Evolutionary conservation across 2,113 vertebrate genomes (phyloP).

Genomic region (Sinocyclocheilus maitianheensis): DNA sequence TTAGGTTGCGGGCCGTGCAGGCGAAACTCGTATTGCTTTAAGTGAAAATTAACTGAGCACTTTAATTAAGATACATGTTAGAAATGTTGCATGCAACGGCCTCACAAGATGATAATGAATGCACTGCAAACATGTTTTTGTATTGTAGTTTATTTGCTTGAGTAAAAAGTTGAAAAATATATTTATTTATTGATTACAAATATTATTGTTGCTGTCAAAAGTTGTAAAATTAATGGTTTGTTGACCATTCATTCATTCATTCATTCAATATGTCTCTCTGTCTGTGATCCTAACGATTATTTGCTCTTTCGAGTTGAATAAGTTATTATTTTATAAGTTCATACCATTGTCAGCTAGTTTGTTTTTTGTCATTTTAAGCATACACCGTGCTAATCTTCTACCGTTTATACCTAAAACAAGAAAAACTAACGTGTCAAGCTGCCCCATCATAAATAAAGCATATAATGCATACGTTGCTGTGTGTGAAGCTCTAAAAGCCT

Average conservation of each 20-base stretch:
- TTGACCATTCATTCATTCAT: no score
- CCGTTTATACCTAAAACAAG: neutral
- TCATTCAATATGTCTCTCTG: no score
- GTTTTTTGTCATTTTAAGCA: no score
- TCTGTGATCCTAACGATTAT: no score
- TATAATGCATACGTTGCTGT: neutral
- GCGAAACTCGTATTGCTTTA: neutral
- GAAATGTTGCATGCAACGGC: neutral
- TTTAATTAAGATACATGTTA: slow-evolving; percentile 7
- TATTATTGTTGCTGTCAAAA: no score
- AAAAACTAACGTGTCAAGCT: neutral
- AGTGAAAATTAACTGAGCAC: neutral
- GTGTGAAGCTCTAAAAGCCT: neutral
- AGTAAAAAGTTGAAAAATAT: neutral
- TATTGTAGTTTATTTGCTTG: neutral
- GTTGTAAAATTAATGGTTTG: no score
- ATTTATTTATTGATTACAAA: no score
- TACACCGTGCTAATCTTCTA: neutral
- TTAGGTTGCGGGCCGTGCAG: neutral
- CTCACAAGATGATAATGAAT: neutral
- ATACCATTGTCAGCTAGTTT: neutral
- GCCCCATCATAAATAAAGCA: neutral
- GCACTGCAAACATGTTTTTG: no score
- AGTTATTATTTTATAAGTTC: neutral
- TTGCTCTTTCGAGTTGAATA: no score